Percentiles rank a stretch among this genome's conserved stretches.
phyloP scores from a whole-genome alignment of 2,113 vertebrate species.

The Sceloporus undulatus region DNA sequence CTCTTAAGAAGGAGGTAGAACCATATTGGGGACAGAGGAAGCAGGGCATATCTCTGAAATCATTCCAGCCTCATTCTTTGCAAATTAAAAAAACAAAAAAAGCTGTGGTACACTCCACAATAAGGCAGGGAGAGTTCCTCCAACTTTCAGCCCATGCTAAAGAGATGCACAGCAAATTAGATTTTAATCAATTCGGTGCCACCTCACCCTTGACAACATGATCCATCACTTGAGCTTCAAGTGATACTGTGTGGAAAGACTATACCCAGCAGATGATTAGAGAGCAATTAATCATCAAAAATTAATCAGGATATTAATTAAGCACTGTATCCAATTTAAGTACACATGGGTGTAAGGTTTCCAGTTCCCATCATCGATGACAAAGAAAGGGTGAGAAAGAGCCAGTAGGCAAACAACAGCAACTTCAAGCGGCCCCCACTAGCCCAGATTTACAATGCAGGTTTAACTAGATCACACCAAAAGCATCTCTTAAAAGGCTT shows the following conservation, averaged over 20 bases:
- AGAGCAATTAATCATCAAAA: conserved; percentile 70
- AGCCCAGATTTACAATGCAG: neutral
- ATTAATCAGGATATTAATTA: conserved; percentile 75
- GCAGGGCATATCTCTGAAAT: no score
- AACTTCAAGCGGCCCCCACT: no score
- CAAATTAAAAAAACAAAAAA: neutral
- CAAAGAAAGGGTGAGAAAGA: conserved; percentile 24
- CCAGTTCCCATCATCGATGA: conserved; percentile 54
- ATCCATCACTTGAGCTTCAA: conserved; percentile 55
- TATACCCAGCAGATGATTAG: conserved; percentile 55
- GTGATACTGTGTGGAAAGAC: conserved; percentile 54
- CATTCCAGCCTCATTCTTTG: neutral
- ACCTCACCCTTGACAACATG: conserved; percentile 60
- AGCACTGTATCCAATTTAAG: conserved; percentile 65
- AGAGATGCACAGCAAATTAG: conserved; percentile 32
- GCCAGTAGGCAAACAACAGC: conserved; percentile 18
- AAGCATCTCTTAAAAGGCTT: neutral
- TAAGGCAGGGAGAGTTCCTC: neutral
- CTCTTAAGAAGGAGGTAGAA: no score
- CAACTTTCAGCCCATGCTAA: neutral
- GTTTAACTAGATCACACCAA: neutral
- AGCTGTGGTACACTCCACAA: neutral
- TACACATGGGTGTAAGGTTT: conserved; percentile 50
- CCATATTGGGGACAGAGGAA: no score
- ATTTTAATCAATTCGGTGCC: conserved; percentile 56